Evolutionary conservation across 2,113 vertebrate genomes (phyloP).

Genomic region (Oreochromis niloticus): DNA sequence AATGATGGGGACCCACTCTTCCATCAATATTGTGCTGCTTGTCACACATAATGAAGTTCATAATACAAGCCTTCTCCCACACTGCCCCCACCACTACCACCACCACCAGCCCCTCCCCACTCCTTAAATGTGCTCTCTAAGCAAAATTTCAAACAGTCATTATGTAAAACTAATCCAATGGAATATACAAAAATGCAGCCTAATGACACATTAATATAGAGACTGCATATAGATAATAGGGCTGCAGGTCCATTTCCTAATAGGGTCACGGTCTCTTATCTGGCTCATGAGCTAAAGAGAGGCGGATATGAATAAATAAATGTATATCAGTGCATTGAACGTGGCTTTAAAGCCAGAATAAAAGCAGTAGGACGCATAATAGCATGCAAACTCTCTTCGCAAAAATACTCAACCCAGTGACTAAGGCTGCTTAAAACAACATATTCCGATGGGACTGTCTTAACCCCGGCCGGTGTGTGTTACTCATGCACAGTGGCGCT

Average conservation of each 20-base stretch:
- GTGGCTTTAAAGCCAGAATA: neutral
- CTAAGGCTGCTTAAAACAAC: neutral
- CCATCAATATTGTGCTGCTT: constrained; percentile 62
- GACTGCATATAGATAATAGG: neutral
- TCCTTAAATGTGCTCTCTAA: constrained; percentile 47
- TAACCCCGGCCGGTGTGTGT: constrained; percentile 22
- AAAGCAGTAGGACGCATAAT: neutral
- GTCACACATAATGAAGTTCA: constrained; percentile 62
- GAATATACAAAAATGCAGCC: constrained; percentile 39
- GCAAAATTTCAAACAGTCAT: constrained; percentile 55
- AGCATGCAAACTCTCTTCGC: neutral
- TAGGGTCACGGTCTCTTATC: constrained; percentile 9
- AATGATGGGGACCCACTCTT: constrained; percentile 48
- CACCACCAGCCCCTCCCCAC: neutral
- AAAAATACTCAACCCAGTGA: neutral
- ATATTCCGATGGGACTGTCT: neutral
- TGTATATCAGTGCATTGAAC: neutral
- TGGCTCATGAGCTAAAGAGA: neutral
- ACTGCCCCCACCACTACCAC: neutral
- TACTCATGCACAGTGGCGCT: constrained; percentile 43
- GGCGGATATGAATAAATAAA: constrained; percentile 16
- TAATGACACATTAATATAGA: constrained; percentile 45
- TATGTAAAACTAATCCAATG: constrained; percentile 60
- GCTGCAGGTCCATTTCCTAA: neutral
- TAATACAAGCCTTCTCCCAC: constrained; percentile 29